These are phyloP conservation scores for Rotaria socialis DNA, from an alignment of 2,888 invertebrate species.

Conservation along the genomic window DNA sequence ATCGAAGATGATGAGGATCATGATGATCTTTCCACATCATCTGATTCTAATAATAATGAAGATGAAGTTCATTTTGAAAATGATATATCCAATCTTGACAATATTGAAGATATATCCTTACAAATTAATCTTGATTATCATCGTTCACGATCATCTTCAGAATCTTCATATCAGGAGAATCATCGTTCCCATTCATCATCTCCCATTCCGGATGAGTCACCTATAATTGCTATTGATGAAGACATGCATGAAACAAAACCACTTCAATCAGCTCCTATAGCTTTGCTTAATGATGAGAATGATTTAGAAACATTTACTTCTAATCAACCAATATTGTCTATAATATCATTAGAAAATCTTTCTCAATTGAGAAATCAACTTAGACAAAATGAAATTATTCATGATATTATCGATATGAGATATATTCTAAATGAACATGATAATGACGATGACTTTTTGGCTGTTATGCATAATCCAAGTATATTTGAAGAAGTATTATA, in stretches of 20 bases:
- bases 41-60: not conserved
- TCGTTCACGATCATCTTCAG: not conserved
- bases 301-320: conserved; percentile 9
- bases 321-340: not conserved
- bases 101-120: not conserved
- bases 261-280: not conserved
- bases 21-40: not conserved
- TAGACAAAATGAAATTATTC: not conserved
- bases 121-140: conserved; percentile 13
- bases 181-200: not conserved
- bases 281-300: not conserved
- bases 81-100: not conserved
- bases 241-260: not conserved
- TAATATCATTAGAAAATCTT: not conserved
- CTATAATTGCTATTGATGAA: not conserved
- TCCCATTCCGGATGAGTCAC: not conserved
- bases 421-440: not conserved
- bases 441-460: conserved; percentile 26
- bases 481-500: conserved; percentile 27
- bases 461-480: conserved; percentile 24
- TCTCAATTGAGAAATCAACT: not conserved
- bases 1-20: not conserved
- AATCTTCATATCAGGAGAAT: not conserved
- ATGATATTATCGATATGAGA: not conserved
- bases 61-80: not conserved